These are phyloP conservation scores for Elgaria multicarinata DNA, from an alignment of 2,113 vertebrate genomes.

Conservation along the genomic window DNA sequence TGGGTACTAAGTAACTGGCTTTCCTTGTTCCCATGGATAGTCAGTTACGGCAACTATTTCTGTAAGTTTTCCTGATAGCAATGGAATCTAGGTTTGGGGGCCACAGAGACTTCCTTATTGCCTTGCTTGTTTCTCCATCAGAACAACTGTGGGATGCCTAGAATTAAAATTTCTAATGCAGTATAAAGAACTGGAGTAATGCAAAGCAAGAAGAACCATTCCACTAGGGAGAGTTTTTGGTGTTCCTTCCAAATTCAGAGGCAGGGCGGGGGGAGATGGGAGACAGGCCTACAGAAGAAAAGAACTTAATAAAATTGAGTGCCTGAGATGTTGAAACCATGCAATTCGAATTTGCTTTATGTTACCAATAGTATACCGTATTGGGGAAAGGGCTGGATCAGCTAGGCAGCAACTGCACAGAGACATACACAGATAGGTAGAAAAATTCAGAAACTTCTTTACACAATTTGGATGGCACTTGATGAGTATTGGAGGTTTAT, in stretches of 20 bases:
- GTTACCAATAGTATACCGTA: conserved; percentile 29
- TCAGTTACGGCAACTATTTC: conserved; percentile 40
- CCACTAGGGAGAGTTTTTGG: conserved; percentile 42
- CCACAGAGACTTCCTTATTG: conserved; percentile 50
- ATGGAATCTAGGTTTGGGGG: conserved; percentile 43
- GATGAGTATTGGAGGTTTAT: not conserved
- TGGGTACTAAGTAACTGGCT: conserved; percentile 9
- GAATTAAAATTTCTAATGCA: conserved; percentile 37
- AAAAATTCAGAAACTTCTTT: conserved; percentile 42
- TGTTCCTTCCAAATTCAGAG: conserved; percentile 41
- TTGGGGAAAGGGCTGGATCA: conserved; percentile 34
- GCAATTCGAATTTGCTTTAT: conserved; percentile 35
- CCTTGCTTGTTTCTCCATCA: conserved; percentile 41
- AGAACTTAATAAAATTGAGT: conserved; percentile 48
- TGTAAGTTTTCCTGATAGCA: conserved; percentile 22
- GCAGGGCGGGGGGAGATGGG: not conserved
- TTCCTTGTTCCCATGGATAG: conserved; percentile 46
- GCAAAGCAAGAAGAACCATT: conserved; percentile 32
- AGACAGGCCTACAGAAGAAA: conserved; percentile 1
- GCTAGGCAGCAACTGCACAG: conserved; percentile 38
- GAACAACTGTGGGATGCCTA: conserved; percentile 33
- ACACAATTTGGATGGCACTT: conserved; percentile 39
- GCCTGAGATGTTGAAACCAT: conserved; percentile 30
- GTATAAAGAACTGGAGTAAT: conserved; percentile 55
- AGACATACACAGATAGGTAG: conserved; percentile 26